phyloP scores from a whole-genome alignment of 2,113 vertebrate genomes.

The Mobula hypostoma region DNA sequence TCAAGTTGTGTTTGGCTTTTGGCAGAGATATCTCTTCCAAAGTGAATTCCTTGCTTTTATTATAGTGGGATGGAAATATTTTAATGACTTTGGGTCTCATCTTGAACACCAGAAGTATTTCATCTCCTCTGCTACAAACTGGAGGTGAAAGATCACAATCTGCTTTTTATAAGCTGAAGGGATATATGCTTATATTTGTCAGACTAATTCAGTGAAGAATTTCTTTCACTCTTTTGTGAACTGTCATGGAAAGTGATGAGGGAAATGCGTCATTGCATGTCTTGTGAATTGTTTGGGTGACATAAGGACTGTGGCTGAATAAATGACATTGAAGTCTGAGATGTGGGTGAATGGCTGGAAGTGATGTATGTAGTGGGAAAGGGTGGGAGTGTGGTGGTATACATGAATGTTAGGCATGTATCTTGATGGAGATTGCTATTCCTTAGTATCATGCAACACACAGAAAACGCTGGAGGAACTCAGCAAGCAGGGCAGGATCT shows the following conservation, averaged over 20 bases:
- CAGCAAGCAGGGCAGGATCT: no score
- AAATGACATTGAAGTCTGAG: no score
- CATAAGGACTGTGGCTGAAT: no score
- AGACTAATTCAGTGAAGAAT: background rate
- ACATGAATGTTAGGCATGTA: no score
- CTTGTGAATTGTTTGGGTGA: no score
- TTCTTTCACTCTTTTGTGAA: background rate
- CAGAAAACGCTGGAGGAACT: no score
- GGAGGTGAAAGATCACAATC: background rate
- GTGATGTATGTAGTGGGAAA: no score
- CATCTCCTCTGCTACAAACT: background rate
- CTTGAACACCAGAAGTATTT: background rate
- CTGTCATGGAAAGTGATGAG: background rate
- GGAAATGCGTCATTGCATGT: no score
- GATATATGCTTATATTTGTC: background rate
- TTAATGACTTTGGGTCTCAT: background rate
- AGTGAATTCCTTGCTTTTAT: background rate
- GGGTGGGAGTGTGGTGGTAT: no score
- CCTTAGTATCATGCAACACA: no score
- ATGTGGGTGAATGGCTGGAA: no score
- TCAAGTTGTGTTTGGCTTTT: background rate
- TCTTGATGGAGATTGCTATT: no score
- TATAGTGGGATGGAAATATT: background rate
- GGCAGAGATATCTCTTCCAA: background rate
- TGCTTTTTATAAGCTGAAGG: background rate